Evolutionary conservation across 1,140 invertebrate species (phyloP), one percentile per base, ranked within the genome.

Genomic region (Drosophila sechellia): DNA sequence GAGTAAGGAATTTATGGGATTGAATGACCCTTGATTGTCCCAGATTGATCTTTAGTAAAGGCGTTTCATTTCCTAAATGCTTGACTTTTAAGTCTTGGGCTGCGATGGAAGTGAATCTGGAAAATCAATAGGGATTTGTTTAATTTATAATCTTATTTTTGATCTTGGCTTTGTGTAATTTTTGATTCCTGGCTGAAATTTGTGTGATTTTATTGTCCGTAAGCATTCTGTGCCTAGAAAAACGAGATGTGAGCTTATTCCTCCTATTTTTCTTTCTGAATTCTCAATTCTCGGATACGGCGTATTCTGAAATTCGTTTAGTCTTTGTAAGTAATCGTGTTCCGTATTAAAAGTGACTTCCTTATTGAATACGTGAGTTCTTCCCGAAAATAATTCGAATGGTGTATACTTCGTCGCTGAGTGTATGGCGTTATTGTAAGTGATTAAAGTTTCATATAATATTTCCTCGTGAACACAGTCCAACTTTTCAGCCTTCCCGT

Each of bases 211-310:
- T 45, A 5, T 58, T 43, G 12, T 58, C 40, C 12, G 15, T 58
- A 12, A 45, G 12, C 12, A 58, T 42, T 15, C n/a, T 43, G 13
- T 58, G 55, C 35, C 46, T 11, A 12, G 42, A 58, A 34, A 58
- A 58, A 31, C 55, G 40, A 12, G 40, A 25, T 11, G 40, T 59
- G 13, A 59, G 25, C 39, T 59, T 46, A 45, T 46, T 59, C 15
- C 43, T 8, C 39, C 43, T 59, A 48, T 59, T 60, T 42, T 50
- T n/a, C 27, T 39, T 50, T 5, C 46, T 10, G 17, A 40, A 31
- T 59, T 59, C 3, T 37, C 45, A 4, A 48, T 48, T 59, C 34
- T 31, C 6, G 27, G 27, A 8, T 31, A 31, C 6, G 8, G 8
- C 8, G 27, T 31, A 2, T 31, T 31, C 2, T 31, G 27, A 31